Conservation (phyloP, 2,797 vertebrate species). For the Sebastes aleutianus region DNA sequence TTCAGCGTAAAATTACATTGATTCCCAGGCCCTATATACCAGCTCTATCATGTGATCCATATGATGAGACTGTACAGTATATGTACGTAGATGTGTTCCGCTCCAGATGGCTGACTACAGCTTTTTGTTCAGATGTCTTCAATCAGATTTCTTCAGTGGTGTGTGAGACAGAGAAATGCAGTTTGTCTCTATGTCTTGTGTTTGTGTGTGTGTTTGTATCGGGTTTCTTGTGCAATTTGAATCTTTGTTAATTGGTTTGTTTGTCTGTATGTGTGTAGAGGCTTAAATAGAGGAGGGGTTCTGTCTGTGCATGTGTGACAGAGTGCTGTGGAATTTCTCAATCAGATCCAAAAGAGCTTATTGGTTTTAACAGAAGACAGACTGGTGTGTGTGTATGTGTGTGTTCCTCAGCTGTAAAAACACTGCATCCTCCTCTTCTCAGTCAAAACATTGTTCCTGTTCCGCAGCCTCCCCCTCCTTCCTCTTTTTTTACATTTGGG, state of each 20-base stretch:
- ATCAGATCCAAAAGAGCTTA: conserved; percentile 55
- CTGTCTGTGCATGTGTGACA: conserved; percentile 46
- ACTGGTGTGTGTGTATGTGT: not conserved
- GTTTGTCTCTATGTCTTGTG: conserved; percentile 7
- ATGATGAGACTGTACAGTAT: not conserved
- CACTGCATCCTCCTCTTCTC: conserved; percentile 39
- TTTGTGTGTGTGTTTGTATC: not conserved
- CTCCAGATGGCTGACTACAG: conserved; percentile 4
- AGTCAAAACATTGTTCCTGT: conserved; percentile 18
- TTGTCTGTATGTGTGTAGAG: conserved; percentile 29
- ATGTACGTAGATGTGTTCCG: not conserved
- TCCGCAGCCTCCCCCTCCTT: not conserved
- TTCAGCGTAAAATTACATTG: not conserved
- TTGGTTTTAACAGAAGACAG: conserved; percentile 56
- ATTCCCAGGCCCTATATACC: not conserved
- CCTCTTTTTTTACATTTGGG: conserved; percentile 8
- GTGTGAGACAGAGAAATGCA: conserved; percentile 5
- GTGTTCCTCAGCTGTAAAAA: conserved; percentile 62
- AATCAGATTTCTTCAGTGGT: not conserved
- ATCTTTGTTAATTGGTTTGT: conserved; percentile 56
- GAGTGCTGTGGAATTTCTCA: conserved; percentile 68
- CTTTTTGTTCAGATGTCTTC: conserved; percentile 9
- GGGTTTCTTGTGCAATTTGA: conserved; percentile 41
- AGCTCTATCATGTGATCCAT: conserved; percentile 4
- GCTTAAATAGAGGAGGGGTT: conserved; percentile 53